Evolutionary conservation across 92 coral and sea anemone species (phyloP), one percentile per base, ranked within the genome.

Genomic region (Palythoa caribaeorum): DNA sequence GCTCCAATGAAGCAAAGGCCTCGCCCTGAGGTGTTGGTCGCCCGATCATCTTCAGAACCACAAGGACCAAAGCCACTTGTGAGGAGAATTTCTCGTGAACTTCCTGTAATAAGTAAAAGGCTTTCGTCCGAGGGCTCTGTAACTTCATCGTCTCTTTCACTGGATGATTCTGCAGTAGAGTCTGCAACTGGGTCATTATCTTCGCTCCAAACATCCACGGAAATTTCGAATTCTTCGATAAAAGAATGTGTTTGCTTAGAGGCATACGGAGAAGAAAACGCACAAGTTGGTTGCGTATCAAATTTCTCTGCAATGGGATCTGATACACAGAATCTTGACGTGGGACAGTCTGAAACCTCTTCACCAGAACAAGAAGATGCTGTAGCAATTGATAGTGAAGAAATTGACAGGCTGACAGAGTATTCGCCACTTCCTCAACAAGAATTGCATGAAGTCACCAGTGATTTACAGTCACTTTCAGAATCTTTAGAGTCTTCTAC

Each of bases 11-110:
- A 95, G 47, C 94, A 94, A 38, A 91, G 97, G 40, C 94, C 94
- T 38, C 98, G 98, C 65, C 96, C 81, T 35, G 98, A 93, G 36
- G 89, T 89, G 9, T 79, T 92, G 2, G 90, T 87, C 6, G 87
- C 96, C 20, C 96, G 99, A 13, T 97, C 99, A 6, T 93, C 96
- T 35, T 97, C 99, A 8, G 98, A 90, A 38, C 98, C 96, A 16
- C 96, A 91, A 86, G 94, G 95, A 37, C 90, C 95, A 20, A 85
- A 87, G 85, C 91, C 80, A 13, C 36, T 89, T 71, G 38, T 83
- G 7, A 90, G 88, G 37, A 87, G 83, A 54, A 77, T 79, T 19
- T 52, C 93, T 36, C 79, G 87, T 15, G 94, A 86, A 66, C 86
- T 81, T 21, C 86, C 86, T 20, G 86, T 66, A 66, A 4, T 68